Percentiles rank a stretch among this genome's conserved stretches.
These are phyloP conservation scores for Elgaria multicarinata DNA, from an alignment of 2,113 vertebrate species.

Conservation along the genomic window DNA sequence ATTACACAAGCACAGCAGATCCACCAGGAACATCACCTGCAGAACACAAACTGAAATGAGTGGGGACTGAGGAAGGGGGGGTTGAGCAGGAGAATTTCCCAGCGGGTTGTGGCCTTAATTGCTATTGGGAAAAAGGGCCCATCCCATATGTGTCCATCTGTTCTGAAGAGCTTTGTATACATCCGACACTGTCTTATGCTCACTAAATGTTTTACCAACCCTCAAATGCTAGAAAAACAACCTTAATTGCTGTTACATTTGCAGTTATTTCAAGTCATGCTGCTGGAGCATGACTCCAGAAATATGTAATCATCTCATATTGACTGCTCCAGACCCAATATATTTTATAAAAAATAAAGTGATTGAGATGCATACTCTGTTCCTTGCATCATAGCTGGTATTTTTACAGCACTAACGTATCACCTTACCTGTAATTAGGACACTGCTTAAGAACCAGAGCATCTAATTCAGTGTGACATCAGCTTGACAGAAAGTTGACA, in stretches of 20 bases:
- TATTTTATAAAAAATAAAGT: slow-evolving; percentile 10
- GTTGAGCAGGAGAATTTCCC: neutral
- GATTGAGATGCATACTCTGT: slow-evolving; percentile 17
- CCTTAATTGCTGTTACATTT: slow-evolving; percentile 1
- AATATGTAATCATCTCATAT: neutral
- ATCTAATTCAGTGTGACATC: slow-evolving; percentile 34
- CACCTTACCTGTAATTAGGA: slow-evolving; percentile 16
- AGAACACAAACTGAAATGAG: neutral
- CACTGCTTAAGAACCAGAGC: slow-evolving; percentile 13
- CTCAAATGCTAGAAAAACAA: neutral
- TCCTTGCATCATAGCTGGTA: neutral
- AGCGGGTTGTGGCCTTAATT: neutral
- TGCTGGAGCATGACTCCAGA: slow-evolving; percentile 17
- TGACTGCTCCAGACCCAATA: neutral
- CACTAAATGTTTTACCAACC: neutral
- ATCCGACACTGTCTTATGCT: neutral
- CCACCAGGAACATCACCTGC: neutral
- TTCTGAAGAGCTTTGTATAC: neutral
- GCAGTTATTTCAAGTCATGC: slow-evolving; percentile 29
- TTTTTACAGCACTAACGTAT: slow-evolving; percentile 8
- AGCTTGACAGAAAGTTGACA: slow-evolving; percentile 21
- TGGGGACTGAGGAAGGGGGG: neutral
- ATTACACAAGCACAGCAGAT: neutral
- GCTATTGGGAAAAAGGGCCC: neutral
- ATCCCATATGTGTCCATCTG: too few relatives aligned